phyloP scores from a whole-genome alignment of 2,797 vertebrate genomes.

The Morus bassanus region DNA sequence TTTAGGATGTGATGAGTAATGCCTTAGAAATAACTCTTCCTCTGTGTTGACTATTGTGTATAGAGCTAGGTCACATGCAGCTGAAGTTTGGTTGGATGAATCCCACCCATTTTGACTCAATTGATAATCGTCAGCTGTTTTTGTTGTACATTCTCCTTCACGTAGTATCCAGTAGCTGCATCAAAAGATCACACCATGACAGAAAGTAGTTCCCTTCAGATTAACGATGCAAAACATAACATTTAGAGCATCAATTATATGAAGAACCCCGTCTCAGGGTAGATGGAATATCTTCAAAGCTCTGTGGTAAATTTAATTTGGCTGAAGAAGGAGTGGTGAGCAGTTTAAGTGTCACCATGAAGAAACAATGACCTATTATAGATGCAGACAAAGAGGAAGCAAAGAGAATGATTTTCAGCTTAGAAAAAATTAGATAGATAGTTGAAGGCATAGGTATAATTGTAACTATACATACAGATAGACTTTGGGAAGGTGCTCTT shows the following conservation, averaged over 20 bases:
- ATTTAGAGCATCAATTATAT: not conserved
- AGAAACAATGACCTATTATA: not conserved
- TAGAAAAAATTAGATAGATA: not conserved
- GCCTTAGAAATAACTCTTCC: not conserved
- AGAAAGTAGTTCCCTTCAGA: not conserved
- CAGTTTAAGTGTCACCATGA: not conserved
- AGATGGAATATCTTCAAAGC: not conserved
- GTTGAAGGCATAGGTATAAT: not conserved
- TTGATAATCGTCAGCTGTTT: not conserved
- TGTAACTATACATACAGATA: not conserved
- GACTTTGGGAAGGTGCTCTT: not conserved
- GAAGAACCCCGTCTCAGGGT: not conserved
- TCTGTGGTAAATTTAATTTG: not conserved
- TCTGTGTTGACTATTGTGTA: not conserved
- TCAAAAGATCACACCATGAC: not conserved
- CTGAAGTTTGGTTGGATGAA: not conserved
- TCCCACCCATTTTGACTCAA: not conserved
- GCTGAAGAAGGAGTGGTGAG: not conserved
- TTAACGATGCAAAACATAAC: not conserved
- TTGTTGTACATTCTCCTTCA: accelerated
- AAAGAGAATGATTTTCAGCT: not conserved
- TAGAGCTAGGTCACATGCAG: not conserved
- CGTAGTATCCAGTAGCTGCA: not conserved
- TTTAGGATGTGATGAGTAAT: not conserved
- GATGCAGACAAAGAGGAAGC: not conserved